These are phyloP conservation scores for Boloria euphrosyne DNA, from an alignment of 2,888 invertebrate genomes.

Conservation along the genomic window DNA sequence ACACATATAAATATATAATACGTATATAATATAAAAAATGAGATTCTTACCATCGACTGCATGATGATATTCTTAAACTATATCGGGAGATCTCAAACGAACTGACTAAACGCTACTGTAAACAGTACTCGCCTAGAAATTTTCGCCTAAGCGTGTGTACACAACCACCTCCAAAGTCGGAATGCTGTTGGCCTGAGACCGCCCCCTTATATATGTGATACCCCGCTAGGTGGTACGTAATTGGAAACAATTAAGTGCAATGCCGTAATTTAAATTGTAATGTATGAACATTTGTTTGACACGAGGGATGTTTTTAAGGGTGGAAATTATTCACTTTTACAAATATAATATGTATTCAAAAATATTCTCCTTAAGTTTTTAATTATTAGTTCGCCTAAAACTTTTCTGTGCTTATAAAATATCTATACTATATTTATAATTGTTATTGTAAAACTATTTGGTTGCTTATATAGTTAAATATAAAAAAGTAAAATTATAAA, in stretches of 20 bases:
- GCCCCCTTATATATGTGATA: constrained; percentile 76
- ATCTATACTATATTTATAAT: too few species aligned
- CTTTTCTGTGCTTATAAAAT: not conserved
- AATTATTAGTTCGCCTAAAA: not conserved
- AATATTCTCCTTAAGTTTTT: not conserved
- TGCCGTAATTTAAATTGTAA: constrained; percentile 74
- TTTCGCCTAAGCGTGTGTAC: constrained; percentile 78
- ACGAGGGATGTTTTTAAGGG: constrained; percentile 33
- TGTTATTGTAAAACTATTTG: too few species aligned
- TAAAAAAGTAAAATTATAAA: too few species aligned
- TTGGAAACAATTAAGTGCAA: constrained; percentile 81
- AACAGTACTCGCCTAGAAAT: constrained; percentile 79
- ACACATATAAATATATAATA: constrained; percentile 14
- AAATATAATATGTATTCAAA: not conserved
- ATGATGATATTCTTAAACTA: constrained; percentile 74
- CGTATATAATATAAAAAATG: constrained; percentile 40
- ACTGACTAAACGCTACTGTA: constrained; percentile 79
- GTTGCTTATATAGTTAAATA: too few species aligned
- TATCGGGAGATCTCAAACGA: constrained; percentile 80
- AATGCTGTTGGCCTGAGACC: constrained; percentile 65
- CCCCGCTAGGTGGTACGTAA: constrained; percentile 71
- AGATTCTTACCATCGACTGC: constrained; percentile 77
- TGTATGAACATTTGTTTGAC: constrained; percentile 57
- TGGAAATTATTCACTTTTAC: not conserved
- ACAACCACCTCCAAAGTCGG: constrained; percentile 69